Evolutionary conservation across 2,113 vertebrate genomes (phyloP).

Genomic region (Nerophis ophidion): DNA sequence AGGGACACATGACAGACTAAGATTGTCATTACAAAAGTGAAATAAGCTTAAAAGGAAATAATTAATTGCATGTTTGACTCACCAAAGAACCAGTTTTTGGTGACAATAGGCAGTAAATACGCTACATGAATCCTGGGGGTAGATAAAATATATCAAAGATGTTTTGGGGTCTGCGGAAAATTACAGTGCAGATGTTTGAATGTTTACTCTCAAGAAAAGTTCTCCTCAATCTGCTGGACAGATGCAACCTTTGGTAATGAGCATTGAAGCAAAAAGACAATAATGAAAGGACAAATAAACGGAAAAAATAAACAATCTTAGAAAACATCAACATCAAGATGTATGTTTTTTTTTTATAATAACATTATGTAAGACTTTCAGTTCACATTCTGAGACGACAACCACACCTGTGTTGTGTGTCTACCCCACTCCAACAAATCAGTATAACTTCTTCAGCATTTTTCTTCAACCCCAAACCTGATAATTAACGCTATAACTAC

Average conservation of each 20-base stretch:
- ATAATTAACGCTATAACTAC: no score
- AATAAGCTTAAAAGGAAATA: no score
- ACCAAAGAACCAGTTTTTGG: constrained; percentile 36
- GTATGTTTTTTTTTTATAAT: background rate
- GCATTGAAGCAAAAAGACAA: background rate
- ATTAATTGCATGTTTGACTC: background rate
- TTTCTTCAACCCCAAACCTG: background rate
- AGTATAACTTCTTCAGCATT: no score
- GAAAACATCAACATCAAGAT: background rate
- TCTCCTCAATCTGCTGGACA: background rate
- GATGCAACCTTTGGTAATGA: background rate
- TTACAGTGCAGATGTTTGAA: constrained; percentile 8
- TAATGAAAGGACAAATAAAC: background rate
- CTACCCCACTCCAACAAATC: no score
- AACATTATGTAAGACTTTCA: no score
- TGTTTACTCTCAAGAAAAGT: background rate
- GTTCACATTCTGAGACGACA: no score
- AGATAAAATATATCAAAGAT: background rate
- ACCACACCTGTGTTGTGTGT: no score
- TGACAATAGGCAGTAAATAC: background rate
- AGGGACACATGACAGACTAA: no score
- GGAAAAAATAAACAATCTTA: background rate
- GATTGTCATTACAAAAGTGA: no score
- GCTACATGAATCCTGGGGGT: background rate
- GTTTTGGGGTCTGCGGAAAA: background rate